These are phyloP conservation scores for Dynastes hyllus DNA, from an alignment of 2,888 invertebrate genomes.

Conservation along the genomic window DNA sequence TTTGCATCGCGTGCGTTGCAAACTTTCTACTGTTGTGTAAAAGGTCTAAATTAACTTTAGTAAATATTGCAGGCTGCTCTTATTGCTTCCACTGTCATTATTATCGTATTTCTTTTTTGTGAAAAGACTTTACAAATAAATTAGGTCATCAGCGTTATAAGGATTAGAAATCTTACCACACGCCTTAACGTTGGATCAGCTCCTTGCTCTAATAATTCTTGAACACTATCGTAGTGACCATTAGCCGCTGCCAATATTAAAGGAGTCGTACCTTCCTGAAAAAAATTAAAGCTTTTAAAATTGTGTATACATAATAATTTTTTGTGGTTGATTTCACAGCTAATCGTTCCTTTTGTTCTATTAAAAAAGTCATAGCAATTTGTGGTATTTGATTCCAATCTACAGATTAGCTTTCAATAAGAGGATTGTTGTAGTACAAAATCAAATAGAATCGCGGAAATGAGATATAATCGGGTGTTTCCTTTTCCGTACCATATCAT, in stretches of 20 bases:
- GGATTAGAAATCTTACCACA: conserved; percentile 74
- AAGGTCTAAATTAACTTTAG: background rate
- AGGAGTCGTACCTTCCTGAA: conserved; percentile 94
- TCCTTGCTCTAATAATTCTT: conserved; percentile 91
- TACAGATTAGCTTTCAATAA: conserved; percentile 4
- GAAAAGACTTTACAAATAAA: too few species aligned
- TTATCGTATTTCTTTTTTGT: too few species aligned
- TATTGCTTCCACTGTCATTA: too few species aligned
- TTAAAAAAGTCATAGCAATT: too few species aligned
- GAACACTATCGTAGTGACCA: conserved; percentile 90
- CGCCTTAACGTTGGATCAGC: conserved; percentile 90
- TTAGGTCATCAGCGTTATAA: too few species aligned
- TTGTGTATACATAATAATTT: background rate
- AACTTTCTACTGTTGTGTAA: background rate
- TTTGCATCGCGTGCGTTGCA: background rate
- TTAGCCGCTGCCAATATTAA: conserved; percentile 93
- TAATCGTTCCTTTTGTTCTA: background rate
- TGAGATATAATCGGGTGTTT: conserved; percentile 35
- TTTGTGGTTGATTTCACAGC: background rate
- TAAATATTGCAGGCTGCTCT: too few species aligned
- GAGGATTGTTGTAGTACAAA: background rate
- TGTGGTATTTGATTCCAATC: too few species aligned
- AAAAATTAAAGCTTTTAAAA: conserved; percentile 47
- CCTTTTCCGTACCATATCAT: conserved; percentile 38
- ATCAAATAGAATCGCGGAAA: conserved; percentile 29